These are phyloP conservation scores for Hemaris fuciformis DNA, from an alignment of 2,888 invertebrate genomes.

Conservation along the genomic window DNA sequence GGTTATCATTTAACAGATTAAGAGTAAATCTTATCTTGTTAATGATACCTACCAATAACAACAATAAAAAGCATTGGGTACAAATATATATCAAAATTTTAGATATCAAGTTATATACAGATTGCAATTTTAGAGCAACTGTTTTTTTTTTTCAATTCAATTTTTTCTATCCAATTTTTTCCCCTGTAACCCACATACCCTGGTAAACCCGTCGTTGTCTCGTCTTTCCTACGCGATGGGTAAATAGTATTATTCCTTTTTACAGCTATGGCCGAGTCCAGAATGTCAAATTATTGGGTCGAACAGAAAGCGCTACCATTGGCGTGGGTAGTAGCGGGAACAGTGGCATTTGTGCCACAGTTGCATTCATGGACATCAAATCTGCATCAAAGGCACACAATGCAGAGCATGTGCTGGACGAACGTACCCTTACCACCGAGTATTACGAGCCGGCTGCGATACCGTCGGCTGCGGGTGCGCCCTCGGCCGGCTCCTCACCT, in stretches of 20 bases:
- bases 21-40: background rate
- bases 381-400: conserved; percentile 97
- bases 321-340: conserved; percentile 74
- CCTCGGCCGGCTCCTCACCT: conserved; percentile 78
- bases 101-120: background rate
- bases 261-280: conserved; percentile 98
- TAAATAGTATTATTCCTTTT: conserved; percentile 43
- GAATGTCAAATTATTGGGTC: conserved; percentile 95
- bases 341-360: conserved; percentile 91
- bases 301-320: conserved; percentile 78
- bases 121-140: background rate
- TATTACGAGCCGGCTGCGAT: conserved; percentile 94
- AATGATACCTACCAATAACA: background rate
- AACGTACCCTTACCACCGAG: conserved; percentile 92
- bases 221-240: conserved; percentile 6
- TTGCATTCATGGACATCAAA: conserved; percentile 98
- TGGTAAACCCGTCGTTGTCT: background rate
- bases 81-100: background rate
- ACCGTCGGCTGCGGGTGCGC: conserved; percentile 82
- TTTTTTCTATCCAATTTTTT: background rate
- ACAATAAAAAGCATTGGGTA: background rate
- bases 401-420: conserved; percentile 93
- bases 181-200: background rate
- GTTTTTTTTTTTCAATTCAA: background rate
- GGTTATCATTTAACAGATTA: background rate